Evolutionary conservation across 2,888 invertebrate genomes (phyloP).

Genomic region (Chorisops tibialis): DNA sequence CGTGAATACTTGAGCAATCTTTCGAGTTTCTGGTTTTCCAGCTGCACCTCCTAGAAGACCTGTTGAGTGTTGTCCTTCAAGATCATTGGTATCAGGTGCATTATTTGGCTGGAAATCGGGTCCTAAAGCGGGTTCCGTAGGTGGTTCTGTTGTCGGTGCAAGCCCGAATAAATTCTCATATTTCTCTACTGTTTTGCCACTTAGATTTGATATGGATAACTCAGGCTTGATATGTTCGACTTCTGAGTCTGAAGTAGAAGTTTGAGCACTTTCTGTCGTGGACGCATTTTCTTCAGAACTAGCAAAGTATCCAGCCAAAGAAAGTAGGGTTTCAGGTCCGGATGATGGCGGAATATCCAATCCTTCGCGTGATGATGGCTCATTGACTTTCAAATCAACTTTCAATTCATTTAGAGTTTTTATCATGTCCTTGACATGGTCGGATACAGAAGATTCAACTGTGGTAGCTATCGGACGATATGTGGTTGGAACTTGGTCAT

Average conservation of each 20-base stretch:
- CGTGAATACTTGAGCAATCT: conserved; percentile 80
- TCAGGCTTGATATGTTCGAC: conserved; percentile 33
- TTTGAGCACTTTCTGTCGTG: conserved; percentile 50
- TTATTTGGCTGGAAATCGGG: conserved; percentile 45
- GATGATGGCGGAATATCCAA: conserved; percentile 69
- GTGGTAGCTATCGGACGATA: conserved; percentile 3
- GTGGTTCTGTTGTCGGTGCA: conserved; percentile 35
- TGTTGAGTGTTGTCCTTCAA: conserved; percentile 62
- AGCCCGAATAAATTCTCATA: conserved; percentile 47
- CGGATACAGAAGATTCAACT: conserved; percentile 52
- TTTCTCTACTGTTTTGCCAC: conserved; percentile 51
- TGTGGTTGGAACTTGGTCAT: conserved; percentile 3
- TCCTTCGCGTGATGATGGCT: conserved; percentile 55
- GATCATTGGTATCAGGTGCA: conserved; percentile 48
- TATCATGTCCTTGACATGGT: conserved; percentile 68
- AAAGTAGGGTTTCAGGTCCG: conserved; percentile 73
- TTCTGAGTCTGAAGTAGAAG: conserved; percentile 40
- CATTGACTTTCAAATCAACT: conserved; percentile 52
- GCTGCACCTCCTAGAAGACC: conserved; percentile 58
- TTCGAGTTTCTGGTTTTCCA: conserved; percentile 63
- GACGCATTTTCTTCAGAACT: conserved; percentile 53
- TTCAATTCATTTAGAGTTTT: conserved; percentile 64
- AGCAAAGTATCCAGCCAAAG: conserved; percentile 77
- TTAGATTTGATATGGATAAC: conserved; percentile 49
- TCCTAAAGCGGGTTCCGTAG: conserved; percentile 49